Evolutionary conservation across 2,113 vertebrate genomes (phyloP).

Genomic region (Ageneiosus marmoratus): DNA sequence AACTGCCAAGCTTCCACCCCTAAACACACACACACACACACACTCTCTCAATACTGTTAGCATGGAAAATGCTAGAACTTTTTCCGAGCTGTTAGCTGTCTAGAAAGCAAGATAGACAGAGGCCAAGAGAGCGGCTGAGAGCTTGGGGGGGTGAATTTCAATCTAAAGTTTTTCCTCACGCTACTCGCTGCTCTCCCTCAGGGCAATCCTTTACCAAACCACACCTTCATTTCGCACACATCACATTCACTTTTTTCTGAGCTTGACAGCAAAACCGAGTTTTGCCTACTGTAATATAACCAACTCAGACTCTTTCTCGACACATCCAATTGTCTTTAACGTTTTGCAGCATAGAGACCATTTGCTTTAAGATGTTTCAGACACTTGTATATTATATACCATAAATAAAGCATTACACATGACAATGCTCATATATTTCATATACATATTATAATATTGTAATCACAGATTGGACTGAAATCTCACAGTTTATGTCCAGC

Average conservation of each 20-base stretch:
- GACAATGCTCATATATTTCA: neutral
- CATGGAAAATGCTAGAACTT: neutral
- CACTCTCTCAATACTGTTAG: neutral
- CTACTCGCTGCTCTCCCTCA: neutral
- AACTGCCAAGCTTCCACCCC: neutral
- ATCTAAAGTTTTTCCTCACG: neutral
- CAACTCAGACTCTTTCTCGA: neutral
- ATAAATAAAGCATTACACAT: neutral
- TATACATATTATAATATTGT: no score
- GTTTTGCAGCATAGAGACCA: neutral
- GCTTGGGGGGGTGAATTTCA: constrained; percentile 9
- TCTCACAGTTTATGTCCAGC: neutral
- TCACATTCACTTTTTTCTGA: neutral
- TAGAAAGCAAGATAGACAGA: neutral
- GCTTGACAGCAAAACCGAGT: neutral
- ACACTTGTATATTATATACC: neutral
- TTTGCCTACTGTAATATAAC: neutral
- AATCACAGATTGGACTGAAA: neutral
- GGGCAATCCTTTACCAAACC: neutral
- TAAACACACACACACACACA: neutral
- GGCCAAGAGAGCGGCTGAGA: neutral
- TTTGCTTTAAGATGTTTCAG: neutral
- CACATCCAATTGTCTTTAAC: neutral
- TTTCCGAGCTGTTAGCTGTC: constrained; percentile 14
- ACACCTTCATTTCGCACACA: constrained; percentile 11